These are phyloP conservation scores for Aelia acuminata DNA, from an alignment of 2,888 invertebrate species.

Conservation along the genomic window DNA sequence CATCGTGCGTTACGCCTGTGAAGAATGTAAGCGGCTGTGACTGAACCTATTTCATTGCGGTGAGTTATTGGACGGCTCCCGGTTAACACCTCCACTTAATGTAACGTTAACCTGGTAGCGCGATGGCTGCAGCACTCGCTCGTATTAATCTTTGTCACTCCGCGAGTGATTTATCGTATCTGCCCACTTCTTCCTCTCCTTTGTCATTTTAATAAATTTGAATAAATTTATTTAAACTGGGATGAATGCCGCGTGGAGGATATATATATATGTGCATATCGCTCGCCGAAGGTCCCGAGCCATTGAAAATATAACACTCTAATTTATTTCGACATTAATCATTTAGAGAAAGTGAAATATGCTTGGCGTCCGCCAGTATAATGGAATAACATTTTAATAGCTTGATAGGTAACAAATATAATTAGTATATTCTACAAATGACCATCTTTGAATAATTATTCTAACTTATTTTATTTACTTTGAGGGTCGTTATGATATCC, in stretches of 20 bases:
- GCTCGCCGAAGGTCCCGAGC: background rate
- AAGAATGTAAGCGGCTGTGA: background rate
- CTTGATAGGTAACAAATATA: background rate
- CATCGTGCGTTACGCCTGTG: background rate
- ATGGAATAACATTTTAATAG: background rate
- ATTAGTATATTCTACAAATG: background rate
- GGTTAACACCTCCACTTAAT: slow-evolving; percentile 39
- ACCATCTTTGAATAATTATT: no score
- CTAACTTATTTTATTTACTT: no score
- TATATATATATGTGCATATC: slow-evolving; percentile 15
- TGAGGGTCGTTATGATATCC: no score
- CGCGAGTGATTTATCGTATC: slow-evolving; percentile 9
- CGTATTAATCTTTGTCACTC: slow-evolving; percentile 50
- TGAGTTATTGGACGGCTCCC: slow-evolving; percentile 11
- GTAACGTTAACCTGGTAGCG: slow-evolving; percentile 37
- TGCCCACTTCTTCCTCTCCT: background rate
- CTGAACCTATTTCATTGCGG: background rate
- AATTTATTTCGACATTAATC: slow-evolving; percentile 26
- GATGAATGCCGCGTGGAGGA: background rate
- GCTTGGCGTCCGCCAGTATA: background rate
- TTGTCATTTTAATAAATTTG: slow-evolving; percentile 53
- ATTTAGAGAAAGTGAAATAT: background rate
- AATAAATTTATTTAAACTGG: slow-evolving; percentile 36
- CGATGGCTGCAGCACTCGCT: no score
- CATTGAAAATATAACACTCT: background rate